These are phyloP conservation scores for Larimichthys crocea DNA, from an alignment of 2,113 vertebrate species.

Conservation along the genomic window DNA sequence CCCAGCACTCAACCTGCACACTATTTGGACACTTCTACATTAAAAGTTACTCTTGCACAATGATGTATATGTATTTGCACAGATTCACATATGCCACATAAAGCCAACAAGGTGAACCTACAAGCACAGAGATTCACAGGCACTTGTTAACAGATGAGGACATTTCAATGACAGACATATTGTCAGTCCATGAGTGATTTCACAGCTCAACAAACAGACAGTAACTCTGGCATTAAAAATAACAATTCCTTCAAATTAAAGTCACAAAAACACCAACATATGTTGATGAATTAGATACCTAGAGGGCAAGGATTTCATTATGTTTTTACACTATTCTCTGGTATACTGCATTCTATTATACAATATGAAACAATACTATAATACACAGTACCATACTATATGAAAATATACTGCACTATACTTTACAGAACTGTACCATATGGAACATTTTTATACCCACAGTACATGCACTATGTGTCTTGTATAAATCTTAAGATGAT, in stretches of 20 bases:
- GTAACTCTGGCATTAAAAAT: neutral
- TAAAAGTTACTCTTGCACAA: neutral
- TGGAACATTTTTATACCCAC: too few relatives aligned
- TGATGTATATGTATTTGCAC: neutral
- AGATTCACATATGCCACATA: neutral
- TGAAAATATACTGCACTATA: neutral
- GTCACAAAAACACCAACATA: neutral
- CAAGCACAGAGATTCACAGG: neutral
- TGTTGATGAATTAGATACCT: neutral
- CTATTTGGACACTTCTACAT: neutral
- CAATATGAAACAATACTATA: neutral
- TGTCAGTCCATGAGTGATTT: constrained; percentile 24
- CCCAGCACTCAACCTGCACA: neutral
- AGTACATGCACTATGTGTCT: too few relatives aligned
- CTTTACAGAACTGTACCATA: neutral
- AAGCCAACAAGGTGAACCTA: constrained; percentile 5
- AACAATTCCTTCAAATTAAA: neutral
- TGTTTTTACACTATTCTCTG: neutral
- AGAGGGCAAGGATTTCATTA: neutral
- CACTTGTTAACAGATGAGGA: constrained; percentile 25
- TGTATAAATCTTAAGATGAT: too few relatives aligned
- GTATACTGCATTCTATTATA: too few relatives aligned
- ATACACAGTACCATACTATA: too few relatives aligned
- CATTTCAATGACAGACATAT: constrained; percentile 36
- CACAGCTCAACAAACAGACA: constrained; percentile 34